Evolutionary conservation across 2,113 vertebrate genomes (phyloP).

Genomic region (Oreochromis niloticus): DNA sequence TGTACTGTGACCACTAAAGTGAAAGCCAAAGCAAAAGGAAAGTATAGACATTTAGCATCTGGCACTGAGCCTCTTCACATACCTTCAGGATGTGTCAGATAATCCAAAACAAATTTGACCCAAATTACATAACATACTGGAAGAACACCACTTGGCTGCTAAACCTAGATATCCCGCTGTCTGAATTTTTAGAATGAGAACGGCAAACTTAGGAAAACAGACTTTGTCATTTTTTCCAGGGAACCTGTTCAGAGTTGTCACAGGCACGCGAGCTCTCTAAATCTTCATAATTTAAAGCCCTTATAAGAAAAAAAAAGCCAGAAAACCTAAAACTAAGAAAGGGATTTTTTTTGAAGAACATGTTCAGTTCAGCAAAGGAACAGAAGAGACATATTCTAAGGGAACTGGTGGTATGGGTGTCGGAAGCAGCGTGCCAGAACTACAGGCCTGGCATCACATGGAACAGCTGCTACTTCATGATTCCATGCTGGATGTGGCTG

Average conservation of each 20-base stretch:
- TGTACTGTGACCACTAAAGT: background rate
- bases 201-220: background rate
- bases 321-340: background rate
- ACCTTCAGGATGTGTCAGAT: background rate
- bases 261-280: background rate
- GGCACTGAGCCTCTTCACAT: background rate
- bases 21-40: background rate
- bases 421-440: background rate
- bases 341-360: background rate
- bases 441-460: background rate
- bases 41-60: background rate
- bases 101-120: background rate
- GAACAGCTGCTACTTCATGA: conserved; percentile 16
- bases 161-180: background rate
- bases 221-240: background rate
- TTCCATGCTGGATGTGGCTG: background rate
- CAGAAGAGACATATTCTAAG: background rate
- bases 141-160: background rate
- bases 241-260: background rate
- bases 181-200: background rate
- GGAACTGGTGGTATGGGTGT: background rate
- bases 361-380: background rate
- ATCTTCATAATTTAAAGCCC: background rate
- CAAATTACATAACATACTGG: background rate
- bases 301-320: background rate